These are phyloP conservation scores for Bothrops jararaca DNA, from an alignment of 2,113 vertebrate genomes.

Conservation along the genomic window DNA sequence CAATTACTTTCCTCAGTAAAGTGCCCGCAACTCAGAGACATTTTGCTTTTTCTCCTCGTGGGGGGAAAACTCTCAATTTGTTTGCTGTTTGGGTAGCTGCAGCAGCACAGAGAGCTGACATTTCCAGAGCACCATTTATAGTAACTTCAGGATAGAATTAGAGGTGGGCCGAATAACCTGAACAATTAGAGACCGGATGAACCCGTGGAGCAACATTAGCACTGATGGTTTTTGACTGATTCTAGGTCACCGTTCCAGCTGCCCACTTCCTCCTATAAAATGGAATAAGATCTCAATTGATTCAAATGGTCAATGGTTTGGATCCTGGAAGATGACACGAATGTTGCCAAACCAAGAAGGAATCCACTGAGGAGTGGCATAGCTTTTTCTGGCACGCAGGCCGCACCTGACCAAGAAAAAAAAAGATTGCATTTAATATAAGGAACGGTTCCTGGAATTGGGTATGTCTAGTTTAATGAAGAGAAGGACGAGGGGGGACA, in stretches of 20 bases:
- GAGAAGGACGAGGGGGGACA: no score
- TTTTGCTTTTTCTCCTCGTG: not conserved
- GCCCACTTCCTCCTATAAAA: not conserved
- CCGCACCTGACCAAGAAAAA: not conserved
- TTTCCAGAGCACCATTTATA: not conserved
- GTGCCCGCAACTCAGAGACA: not conserved
- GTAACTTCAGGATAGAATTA: not conserved
- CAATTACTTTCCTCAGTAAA: not conserved
- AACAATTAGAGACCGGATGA: not conserved
- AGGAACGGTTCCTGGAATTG: no score
- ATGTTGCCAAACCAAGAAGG: not conserved
- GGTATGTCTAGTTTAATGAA: no score
- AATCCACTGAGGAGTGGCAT: not conserved
- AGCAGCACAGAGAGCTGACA: not conserved
- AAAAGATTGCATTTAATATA: not conserved
- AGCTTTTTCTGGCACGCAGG: not conserved
- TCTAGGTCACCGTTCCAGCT: not conserved
- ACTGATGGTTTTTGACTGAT: slow-evolving; percentile 1
- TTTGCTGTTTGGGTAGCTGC: not conserved
- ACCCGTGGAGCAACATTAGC: not conserved
- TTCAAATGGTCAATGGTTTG: not conserved
- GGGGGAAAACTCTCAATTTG: not conserved
- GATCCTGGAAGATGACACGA: not conserved
- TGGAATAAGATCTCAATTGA: not conserved
- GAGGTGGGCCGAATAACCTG: not conserved